Evolutionary conservation across 2,797 vertebrate species (phyloP).

Genomic region (Rhinophrynus dorsalis): DNA sequence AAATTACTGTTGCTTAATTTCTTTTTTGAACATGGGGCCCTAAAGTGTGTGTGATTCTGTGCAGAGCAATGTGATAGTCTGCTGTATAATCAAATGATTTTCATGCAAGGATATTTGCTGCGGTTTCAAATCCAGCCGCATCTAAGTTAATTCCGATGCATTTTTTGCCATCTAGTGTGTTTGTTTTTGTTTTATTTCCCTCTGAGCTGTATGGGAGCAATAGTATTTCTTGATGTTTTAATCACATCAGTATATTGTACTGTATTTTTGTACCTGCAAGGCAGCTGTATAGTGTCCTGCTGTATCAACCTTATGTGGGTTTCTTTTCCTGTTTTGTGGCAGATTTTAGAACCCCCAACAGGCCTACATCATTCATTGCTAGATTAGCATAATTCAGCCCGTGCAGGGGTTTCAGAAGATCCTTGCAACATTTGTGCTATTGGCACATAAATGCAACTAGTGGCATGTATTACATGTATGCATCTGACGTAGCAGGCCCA

Average conservation of each 20-base stretch:
- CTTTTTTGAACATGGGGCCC: too few relatives aligned
- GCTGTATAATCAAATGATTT: background rate
- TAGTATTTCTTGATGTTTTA: slow-evolving; percentile 85
- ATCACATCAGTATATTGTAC: slow-evolving; percentile 88
- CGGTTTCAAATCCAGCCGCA: slow-evolving; percentile 42
- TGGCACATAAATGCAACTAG: slow-evolving; percentile 72
- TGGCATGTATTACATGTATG: slow-evolving; percentile 58
- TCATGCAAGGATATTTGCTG: slow-evolving; percentile 19
- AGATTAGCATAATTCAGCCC: slow-evolving; percentile 52
- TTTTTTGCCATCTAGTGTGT: slow-evolving; percentile 69
- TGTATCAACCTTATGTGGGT: slow-evolving; percentile 72
- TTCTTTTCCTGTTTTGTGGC: slow-evolving; percentile 62
- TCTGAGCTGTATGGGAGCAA: slow-evolving; percentile 88
- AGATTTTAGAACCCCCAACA: slow-evolving; percentile 55
- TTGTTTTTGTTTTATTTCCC: too few relatives aligned
- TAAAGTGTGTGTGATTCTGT: background rate
- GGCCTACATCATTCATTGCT: slow-evolving; percentile 53
- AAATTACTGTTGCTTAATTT: too few relatives aligned
- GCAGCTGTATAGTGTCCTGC: slow-evolving; percentile 97
- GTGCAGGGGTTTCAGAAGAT: slow-evolving; percentile 52
- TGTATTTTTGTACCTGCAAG: slow-evolving; percentile 90
- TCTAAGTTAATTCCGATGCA: slow-evolving; percentile 59
- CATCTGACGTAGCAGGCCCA: slow-evolving; percentile 59
- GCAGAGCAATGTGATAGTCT: slow-evolving; percentile 25
- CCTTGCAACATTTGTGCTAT: slow-evolving; percentile 39